Evolutionary conservation across 2,113 vertebrate genomes (phyloP), one percentile per base, ranked within the genome.

Genomic region (Rhipidura dahli): DNA sequence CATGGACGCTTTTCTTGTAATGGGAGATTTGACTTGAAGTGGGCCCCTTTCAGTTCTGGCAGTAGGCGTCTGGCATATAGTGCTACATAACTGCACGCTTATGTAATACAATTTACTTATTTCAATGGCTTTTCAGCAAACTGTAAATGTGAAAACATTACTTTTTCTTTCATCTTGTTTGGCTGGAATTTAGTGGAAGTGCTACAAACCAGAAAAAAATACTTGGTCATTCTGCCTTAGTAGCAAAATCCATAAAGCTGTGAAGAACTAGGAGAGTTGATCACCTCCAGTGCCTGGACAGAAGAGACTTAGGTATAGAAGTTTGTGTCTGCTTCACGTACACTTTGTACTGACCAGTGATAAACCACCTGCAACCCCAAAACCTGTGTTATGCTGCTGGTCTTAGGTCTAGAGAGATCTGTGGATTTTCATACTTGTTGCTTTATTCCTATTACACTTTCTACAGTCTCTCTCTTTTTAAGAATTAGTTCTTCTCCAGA

Each of bases 11-110:
- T 90, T 97, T 96, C 73, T 96, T 96, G 84, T 94, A 93, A 95
- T 68, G 88, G 80, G 92, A 97, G 95, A 73, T 83, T 96, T 94
- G 85, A 94, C 87, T 97, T 93, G 93, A 95, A 97, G 94, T 85
- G 76, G 93, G 94, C 94, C 96, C 64, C 95, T 94, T 97, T 80
- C 94, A 60, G 51, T 96, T 95, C 72, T 96, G 96, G 85, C 93
- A 75, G 95, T 89, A 95, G 80, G 80, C 3, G 40, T 79, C 86
- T 82, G 70, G 78, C 82, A 27, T 81, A 71, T 39, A 79, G 53
- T 44, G 21, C 90, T 97, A 80, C 94, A 89, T 97, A 97, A 88
- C 79, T 97, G 89, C 87, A 93, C 27, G 3, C 86, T 95, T 95
- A 66, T 83, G 92, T 96, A 92, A 96, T 94, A 69, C 30, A 85